A percentile compares a stretch with the other conserved stretches of the same genome.
Evolutionary conservation across 2,888 invertebrate species (phyloP).

Genomic region (Chironomus riparius): DNA sequence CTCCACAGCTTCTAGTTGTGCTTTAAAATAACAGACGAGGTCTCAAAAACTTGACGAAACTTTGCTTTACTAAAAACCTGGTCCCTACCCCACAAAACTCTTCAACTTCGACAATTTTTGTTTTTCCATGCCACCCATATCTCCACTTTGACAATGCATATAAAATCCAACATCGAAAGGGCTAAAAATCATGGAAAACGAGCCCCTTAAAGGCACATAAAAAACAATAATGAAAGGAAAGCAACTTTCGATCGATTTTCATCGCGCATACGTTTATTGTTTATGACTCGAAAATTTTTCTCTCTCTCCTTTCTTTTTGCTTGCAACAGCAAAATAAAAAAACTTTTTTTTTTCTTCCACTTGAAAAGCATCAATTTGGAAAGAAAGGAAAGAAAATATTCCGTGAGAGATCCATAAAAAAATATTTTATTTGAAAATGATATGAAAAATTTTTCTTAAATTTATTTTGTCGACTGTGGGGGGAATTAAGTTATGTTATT

Average conservation of each 20-base stretch:
- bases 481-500: no score
- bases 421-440: neutral
- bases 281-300: neutral
- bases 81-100: no score
- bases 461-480: no score
- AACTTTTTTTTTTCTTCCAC: neutral
- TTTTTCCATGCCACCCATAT: no score
- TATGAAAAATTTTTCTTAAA: neutral
- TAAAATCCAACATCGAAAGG: no score
- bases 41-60: no score
- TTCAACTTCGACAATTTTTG: no score
- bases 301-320: neutral
- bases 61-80: no score
- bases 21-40: no score
- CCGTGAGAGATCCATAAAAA: no score
- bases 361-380: neutral
- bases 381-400: neutral
- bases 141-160: no score
- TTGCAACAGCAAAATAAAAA: neutral
- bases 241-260: conserved; percentile 2
- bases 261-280: conserved; percentile 21
- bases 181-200: neutral
- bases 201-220: neutral
- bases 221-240: neutral
- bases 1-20: no score